Base-by-base conservation (phyloP, 2,888 invertebrate species). In the Rhopalosiphum nymphaeae region DNA sequence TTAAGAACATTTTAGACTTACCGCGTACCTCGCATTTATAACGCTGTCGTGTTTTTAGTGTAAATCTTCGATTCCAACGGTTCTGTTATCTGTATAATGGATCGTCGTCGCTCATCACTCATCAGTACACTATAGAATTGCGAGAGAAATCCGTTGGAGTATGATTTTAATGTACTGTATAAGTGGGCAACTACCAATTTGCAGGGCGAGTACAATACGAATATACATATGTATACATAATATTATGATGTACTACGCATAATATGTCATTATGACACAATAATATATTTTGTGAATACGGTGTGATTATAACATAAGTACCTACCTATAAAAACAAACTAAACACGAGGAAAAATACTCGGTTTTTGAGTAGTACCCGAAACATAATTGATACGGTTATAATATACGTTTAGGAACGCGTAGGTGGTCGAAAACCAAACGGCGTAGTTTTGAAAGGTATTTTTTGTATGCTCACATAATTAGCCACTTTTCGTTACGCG, bases 301-400 rank as follows among this genome's bases (percentile, higher is more conserved):
- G 2, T 67, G 67, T 36, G 5, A 36, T n/a, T n/a, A 36, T 67
- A 67, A 0, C 5, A 36, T 36, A n/a, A 67, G 16, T 36, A 67
- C 9, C 4, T 67, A n/a, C 67, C 3, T 67, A 67, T n/a, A 67
- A 9, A 21, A 21, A 78, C 78, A 36, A 36, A 16, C 21, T 0
- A 13, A 36, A 78, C 16, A 57, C 36, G 21, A 9, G 21, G 26
- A 78, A 78, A 21, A 67, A n/a, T n/a, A 9, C 21, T 78, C 78
- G n/a, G 67, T 36, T 36, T 16, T 67, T 16, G n/a, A 16, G n/a
- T n/a, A 67, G n/a, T 67, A n/a, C n/a, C n/a, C 0, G 67, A 13
- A 67, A 67, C 67, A 61, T 67, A 67, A 67, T n/a, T n/a, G 67
- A 67, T 67, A n/a, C 67, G n/a, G 67, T 67, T 53, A 53, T 53